Evolutionary conservation across 1,140 invertebrate genomes (phyloP).

Genomic region (Bombus superbus): DNA sequence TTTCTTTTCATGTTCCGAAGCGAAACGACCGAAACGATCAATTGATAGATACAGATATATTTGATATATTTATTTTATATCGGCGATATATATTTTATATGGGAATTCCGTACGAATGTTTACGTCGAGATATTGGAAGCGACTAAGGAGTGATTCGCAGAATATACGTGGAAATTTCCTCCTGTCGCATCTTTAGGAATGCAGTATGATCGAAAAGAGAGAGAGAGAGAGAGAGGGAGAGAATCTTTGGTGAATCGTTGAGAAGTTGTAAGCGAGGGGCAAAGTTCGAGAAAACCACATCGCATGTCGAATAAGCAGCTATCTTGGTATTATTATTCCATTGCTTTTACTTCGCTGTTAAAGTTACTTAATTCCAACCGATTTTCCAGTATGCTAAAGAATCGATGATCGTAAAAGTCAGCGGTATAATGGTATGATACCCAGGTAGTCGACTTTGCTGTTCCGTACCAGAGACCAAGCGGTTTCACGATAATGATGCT

Average conservation of each 20-base stretch:
- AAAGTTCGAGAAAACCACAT: background rate
- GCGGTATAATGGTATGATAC: background rate
- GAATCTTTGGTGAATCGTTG: too few relatives aligned
- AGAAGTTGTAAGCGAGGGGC: background rate
- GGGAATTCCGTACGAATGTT: too few relatives aligned
- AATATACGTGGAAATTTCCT: too few relatives aligned
- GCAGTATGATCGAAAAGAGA: too few relatives aligned
- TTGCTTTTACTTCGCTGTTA: background rate
- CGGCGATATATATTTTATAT: too few relatives aligned
- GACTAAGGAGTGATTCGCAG: too few relatives aligned
- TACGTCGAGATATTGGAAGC: too few relatives aligned
- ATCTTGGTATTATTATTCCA: background rate
- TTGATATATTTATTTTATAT: background rate
- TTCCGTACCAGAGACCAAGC: constrained; percentile 95
- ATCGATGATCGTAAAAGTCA: background rate
- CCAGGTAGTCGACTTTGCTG: constrained; percentile 90
- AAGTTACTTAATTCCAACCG: background rate
- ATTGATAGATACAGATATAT: background rate
- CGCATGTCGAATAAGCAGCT: background rate
- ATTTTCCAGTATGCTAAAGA: too few relatives aligned
- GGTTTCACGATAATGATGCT: constrained; percentile 95
- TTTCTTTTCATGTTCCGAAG: background rate
- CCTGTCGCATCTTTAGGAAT: too few relatives aligned
- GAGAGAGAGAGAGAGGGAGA: too few relatives aligned
- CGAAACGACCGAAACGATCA: background rate